Evolutionary conservation across 1,140 invertebrate genomes (phyloP).

Genomic region (Caerostris darwini): DNA sequence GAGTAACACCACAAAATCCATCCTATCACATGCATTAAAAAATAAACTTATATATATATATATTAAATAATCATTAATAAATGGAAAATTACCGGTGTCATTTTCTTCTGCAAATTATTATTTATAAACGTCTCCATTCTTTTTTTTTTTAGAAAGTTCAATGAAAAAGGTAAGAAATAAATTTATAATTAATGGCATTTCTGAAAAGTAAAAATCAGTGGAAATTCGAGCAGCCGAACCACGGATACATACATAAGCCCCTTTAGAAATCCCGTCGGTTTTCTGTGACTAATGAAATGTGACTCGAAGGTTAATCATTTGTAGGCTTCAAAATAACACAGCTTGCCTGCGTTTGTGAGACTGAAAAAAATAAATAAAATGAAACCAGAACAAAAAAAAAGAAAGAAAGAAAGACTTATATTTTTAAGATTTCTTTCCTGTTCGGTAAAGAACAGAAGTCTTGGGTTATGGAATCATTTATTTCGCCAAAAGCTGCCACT

Average conservation of each 20-base stretch:
- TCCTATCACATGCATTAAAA: no score
- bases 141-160: no score
- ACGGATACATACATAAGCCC: neutral
- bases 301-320: constrained; percentile 4
- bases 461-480: constrained; percentile 36
- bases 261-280: neutral
- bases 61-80: no score
- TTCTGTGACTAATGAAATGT: neutral
- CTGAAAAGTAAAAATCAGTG: neutral
- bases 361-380: neutral
- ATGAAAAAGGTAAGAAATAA: neutral
- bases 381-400: neutral
- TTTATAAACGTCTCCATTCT: no score
- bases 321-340: neutral
- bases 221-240: neutral
- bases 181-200: neutral
- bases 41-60: no score
- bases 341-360: neutral
- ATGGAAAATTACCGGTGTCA: no score
- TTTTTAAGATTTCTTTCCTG: neutral
- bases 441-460: constrained; percentile 14
- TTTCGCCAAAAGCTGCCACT: neutral
- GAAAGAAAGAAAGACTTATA: neutral
- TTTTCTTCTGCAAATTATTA: no score
- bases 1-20: no score